Base-by-base conservation (phyloP, 2,113 vertebrate genomes). In the Hippocampus barbouri region DNA sequence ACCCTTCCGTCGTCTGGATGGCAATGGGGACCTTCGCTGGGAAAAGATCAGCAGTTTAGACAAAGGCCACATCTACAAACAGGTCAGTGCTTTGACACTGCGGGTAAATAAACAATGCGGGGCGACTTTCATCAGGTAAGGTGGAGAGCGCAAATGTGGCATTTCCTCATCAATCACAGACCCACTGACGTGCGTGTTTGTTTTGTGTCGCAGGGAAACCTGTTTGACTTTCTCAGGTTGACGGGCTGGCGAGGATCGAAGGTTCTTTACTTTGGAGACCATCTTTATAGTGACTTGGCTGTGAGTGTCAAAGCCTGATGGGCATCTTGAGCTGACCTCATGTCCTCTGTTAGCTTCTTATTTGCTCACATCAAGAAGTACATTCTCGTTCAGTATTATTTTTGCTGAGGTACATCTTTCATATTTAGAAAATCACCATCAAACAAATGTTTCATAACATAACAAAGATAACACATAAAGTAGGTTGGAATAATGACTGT, bases 251-350 rank as follows among this genome's bases (percentile, higher is more conserved):
- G 94, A 15, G 97, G 96, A 0, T 96, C 96, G 61, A 95, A 91
- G 0, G 97, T 98, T 62, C 94, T 98, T n/a, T 98, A 98, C 87
- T 98, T 98, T 3, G 97, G 96, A 25, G 97, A 98, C 79, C 97
- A 98, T 85, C 94, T 98, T 53, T 98, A 98, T 83, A 98, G 96
- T 0, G 97, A 98, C 85, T 91, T 98, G 56, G 97, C 97, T 61
- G 96, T 97, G 80, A 96, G 95, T 90, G 30, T 71, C 41, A 25
- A 27, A 43, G 38, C 21, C 5, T 21, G 14, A 43, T 16, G 61
- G 20, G 14, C 34, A n/a, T 40, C 61, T 63, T 38, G 20, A 38
- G 3, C 23, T 23, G 15, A 15, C 6, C 9, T 30, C 15, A 60
- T 56, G 18, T 21, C 5, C 51, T 7, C 51, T 8, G 21, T 49